Percentiles rank a stretch among this genome's conserved stretches.
Conservation (phyloP, 2,888 invertebrate genomes). For the Cistogaster globosa region DNA sequence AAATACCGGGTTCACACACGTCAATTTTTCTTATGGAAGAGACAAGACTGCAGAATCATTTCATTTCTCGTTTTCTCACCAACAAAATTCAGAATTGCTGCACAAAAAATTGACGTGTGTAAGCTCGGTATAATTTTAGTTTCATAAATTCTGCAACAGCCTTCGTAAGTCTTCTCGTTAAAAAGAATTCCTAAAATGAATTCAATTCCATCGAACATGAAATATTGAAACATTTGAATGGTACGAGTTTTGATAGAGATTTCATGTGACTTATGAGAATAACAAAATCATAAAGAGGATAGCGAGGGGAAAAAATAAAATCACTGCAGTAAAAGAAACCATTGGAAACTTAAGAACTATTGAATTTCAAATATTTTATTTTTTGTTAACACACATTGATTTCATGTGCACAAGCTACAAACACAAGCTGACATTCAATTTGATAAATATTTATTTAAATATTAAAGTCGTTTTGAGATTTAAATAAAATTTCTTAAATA, state of each 20-base stretch:
- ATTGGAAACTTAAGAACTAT: slow-evolving; percentile 57
- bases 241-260: slow-evolving; percentile 56
- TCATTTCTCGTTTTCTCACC: too few relatives aligned
- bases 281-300: neutral
- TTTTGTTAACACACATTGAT: slow-evolving; percentile 18
- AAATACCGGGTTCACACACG: too few relatives aligned
- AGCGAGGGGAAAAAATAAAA: slow-evolving; percentile 19
- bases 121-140: too few relatives aligned
- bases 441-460: slow-evolving; percentile 32
- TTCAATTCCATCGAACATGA: slow-evolving; percentile 62
- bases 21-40: too few relatives aligned
- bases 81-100: too few relatives aligned
- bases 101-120: too few relatives aligned
- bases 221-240: slow-evolving; percentile 65
- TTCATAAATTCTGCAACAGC: neutral
- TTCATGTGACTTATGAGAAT: slow-evolving; percentile 47
- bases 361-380: slow-evolving; percentile 50
- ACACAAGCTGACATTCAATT: slow-evolving; percentile 26
- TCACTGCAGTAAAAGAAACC: slow-evolving; percentile 61
- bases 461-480: slow-evolving; percentile 28
- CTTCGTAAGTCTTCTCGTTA: slow-evolving; percentile 16
- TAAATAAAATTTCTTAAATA: slow-evolving; percentile 38
- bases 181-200: slow-evolving; percentile 48
- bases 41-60: too few relatives aligned
- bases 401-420: neutral